Conservation (phyloP, 1,140 invertebrate genomes). For the Pantala flavescens region DNA sequence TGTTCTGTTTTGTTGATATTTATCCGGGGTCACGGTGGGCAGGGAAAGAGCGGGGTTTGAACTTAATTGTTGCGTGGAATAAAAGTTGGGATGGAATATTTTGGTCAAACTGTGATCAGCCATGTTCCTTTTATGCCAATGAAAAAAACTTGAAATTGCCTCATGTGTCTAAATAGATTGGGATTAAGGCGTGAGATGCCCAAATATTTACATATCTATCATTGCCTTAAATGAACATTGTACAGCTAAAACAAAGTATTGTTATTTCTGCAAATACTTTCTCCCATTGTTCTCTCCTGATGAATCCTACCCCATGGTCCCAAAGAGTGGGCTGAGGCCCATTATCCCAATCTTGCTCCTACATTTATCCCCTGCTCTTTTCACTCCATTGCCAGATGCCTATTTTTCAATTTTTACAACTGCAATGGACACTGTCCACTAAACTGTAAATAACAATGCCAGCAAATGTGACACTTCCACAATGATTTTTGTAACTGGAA, state of each 20-base stretch:
- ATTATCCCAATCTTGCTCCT: neutral
- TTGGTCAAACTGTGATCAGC: constrained; percentile 1
- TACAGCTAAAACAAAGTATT: constrained; percentile 15
- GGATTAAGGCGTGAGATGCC: constrained; percentile 12
- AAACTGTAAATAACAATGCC: constrained; percentile 14
- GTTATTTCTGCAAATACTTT: constrained; percentile 13
- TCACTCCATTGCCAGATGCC: constrained; percentile 14
- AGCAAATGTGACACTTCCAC: constrained; percentile 11
- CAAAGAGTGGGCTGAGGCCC: neutral
- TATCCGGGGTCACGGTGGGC: constrained; percentile 1
- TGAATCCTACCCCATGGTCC: neutral
- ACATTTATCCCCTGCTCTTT: constrained; percentile 11
- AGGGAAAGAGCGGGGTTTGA: constrained; percentile 7
- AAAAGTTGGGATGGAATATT: neutral
- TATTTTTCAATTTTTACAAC: constrained; percentile 18
- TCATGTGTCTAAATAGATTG: constrained; percentile 10
- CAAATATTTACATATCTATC: constrained; percentile 16
- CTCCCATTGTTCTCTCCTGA: neutral
- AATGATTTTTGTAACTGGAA: constrained; percentile 10
- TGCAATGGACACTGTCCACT: constrained; percentile 16
- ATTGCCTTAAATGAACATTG: constrained; percentile 16
- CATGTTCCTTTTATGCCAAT: constrained; percentile 6
- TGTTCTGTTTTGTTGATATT: constrained; percentile 8
- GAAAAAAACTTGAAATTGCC: constrained; percentile 6
- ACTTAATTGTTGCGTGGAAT: neutral